phyloP scores from a whole-genome alignment of 2,797 vertebrate species.

The Onychomys arenicola region DNA sequence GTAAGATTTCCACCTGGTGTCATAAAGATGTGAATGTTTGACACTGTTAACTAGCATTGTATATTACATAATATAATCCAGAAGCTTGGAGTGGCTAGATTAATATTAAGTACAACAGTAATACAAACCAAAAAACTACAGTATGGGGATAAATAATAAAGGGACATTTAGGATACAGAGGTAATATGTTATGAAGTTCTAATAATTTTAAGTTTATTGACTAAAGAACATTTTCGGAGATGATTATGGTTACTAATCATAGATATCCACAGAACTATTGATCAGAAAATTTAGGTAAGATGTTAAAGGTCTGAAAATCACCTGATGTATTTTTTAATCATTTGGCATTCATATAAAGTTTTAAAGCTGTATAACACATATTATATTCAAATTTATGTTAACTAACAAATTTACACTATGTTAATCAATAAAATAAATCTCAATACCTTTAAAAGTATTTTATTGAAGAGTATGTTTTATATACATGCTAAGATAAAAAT shows the following conservation, averaged over 20 bases:
- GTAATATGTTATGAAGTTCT: background rate
- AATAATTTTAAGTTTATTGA: background rate
- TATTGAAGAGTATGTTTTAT: background rate
- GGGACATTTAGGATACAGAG: background rate
- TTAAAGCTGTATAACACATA: background rate
- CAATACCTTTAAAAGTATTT: background rate
- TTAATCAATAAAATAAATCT: background rate
- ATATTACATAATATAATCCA: background rate
- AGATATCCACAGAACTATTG: background rate
- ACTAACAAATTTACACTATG: background rate
- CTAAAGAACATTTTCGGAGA: background rate
- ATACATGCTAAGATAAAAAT: background rate
- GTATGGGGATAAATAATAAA: background rate
- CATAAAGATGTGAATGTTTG: background rate
- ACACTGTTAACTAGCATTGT: too few relatives aligned
- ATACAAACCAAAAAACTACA: background rate
- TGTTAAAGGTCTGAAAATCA: background rate
- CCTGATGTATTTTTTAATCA: background rate
- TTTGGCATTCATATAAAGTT: background rate
- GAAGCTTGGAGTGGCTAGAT: background rate
- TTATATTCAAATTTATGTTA: background rate
- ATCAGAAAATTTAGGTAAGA: background rate
- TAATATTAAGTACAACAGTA: background rate
- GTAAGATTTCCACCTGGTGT: slow-evolving; percentile 20
- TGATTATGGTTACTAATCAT: background rate